Percentiles rank a stretch among this genome's conserved stretches.
phyloP scores from a whole-genome alignment of 2,888 invertebrate species.

The Oscheius sp. region DNA sequence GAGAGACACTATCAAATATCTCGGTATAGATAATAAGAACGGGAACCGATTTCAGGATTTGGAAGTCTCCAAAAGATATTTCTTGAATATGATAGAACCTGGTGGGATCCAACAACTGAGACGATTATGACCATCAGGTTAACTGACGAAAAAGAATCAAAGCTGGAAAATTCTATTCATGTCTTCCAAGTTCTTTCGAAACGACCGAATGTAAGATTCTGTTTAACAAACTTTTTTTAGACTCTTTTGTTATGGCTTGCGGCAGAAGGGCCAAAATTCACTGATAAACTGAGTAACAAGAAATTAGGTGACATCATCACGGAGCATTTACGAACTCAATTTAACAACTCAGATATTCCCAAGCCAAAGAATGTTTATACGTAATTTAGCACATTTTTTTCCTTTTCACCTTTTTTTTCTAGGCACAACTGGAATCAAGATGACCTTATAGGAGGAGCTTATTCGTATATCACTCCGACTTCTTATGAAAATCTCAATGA shows the following conservation, averaged over 20 bases:
- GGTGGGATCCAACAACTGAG: conserved; percentile 48
- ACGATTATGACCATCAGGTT: conserved; percentile 4
- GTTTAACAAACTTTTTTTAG: conserved; percentile 1
- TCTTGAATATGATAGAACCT: conserved; percentile 52
- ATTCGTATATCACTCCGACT: conserved; percentile 38
- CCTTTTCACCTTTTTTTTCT: not conserved
- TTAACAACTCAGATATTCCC: conserved; percentile 19
- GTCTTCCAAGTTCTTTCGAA: not conserved
- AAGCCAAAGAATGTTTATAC: not conserved
- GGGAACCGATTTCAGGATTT: conserved; percentile 36
- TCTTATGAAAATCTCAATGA: conserved; percentile 15
- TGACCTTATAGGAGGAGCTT: conserved; percentile 37
- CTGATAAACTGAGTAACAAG: not conserved
- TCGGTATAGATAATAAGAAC: conserved; percentile 35
- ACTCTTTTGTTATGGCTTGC: conserved; percentile 20
- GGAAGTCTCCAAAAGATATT: conserved; percentile 59
- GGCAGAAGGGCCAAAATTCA: conserved; percentile 12
- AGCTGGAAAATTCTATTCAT: not conserved
- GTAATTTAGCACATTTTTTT: not conserved
- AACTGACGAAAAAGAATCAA: not conserved
- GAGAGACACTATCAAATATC: conserved; percentile 44
- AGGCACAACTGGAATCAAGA: conserved; percentile 43
- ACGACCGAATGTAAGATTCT: not conserved
- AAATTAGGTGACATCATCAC: conserved; percentile 2
- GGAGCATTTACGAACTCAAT: not conserved